Conservation (phyloP, 2,113 vertebrate genomes). For the Monopterus albus region DNA sequence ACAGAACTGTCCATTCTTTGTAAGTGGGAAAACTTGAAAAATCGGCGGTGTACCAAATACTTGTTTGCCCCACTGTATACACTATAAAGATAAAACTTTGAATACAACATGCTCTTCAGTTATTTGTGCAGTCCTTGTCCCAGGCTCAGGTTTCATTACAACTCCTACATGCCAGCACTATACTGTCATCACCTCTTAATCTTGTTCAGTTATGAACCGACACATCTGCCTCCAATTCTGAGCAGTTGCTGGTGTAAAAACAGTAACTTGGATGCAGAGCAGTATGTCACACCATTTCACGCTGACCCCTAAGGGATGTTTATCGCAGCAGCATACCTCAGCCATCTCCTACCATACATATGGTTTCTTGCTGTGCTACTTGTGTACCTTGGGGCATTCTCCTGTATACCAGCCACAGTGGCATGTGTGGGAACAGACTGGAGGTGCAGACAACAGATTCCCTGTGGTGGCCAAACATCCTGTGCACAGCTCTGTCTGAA, state of each 20-base stretch:
- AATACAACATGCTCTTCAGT: not conserved
- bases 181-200: not conserved
- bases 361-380: conserved; percentile 26
- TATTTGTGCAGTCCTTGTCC: conserved; percentile 3
- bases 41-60: no score
- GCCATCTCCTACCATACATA: conserved; percentile 5
- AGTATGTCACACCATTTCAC: not conserved
- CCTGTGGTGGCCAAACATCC: conserved; percentile 38
- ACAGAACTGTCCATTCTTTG: no score
- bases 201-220: not conserved
- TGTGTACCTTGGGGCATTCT: conserved; percentile 19
- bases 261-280: not conserved
- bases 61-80: no score
- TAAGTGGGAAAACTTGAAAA: no score
- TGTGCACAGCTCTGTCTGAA: conserved; percentile 15
- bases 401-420: conserved; percentile 27
- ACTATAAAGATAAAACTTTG: not conserved
- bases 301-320: conserved; percentile 23
- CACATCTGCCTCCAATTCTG: not conserved
- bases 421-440: conserved; percentile 62
- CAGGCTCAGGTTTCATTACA: conserved; percentile 8
- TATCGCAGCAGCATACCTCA: conserved; percentile 17
- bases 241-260: not conserved
- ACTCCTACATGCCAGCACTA: not conserved
- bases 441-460: conserved; percentile 47